These are phyloP conservation scores for Liopterus haemorrhoidalis DNA, from an alignment of 2,888 invertebrate genomes.

Conservation along the genomic window DNA sequence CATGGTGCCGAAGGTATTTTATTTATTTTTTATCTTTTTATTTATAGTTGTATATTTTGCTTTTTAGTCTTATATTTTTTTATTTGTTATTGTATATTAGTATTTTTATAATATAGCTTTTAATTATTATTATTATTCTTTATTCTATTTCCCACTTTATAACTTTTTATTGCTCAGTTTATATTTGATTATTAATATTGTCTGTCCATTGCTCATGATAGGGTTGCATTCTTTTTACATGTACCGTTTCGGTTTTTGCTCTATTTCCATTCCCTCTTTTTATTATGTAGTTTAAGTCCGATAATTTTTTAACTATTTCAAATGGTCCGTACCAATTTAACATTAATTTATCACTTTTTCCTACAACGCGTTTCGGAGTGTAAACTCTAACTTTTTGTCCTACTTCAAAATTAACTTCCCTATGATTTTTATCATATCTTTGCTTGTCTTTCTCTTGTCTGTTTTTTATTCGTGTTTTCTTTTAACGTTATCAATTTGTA, in stretches of 20 bases:
- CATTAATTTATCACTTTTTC: constrained; percentile 28
- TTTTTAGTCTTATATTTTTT: too few relatives aligned
- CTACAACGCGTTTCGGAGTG: constrained; percentile 29
- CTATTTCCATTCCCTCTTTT: constrained; percentile 14
- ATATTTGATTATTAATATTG: too few relatives aligned
- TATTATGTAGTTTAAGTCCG: constrained; percentile 26
- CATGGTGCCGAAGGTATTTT: too few relatives aligned
- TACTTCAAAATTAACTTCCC: constrained; percentile 21
- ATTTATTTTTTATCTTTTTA: too few relatives aligned
- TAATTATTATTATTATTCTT: too few relatives aligned
- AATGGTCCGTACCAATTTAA: constrained; percentile 30
- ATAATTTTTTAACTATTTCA: constrained; percentile 22
- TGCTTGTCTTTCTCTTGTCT: constrained; percentile 27
- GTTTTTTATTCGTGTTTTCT: constrained; percentile 13
- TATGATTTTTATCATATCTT: constrained; percentile 30
- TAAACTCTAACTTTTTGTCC: constrained; percentile 31
- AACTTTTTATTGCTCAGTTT: too few relatives aligned
- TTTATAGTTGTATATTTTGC: too few relatives aligned
- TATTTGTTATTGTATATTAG: too few relatives aligned
- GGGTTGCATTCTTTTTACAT: constrained; percentile 25
- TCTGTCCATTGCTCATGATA: constrained; percentile 29
- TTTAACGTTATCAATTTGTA: background rate
- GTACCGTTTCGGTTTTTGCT: constrained; percentile 24
- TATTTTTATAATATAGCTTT: too few relatives aligned
- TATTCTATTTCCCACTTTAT: too few relatives aligned